phyloP scores from a whole-genome alignment of 2,797 vertebrate species.

The Macropodus opercularis region DNA sequence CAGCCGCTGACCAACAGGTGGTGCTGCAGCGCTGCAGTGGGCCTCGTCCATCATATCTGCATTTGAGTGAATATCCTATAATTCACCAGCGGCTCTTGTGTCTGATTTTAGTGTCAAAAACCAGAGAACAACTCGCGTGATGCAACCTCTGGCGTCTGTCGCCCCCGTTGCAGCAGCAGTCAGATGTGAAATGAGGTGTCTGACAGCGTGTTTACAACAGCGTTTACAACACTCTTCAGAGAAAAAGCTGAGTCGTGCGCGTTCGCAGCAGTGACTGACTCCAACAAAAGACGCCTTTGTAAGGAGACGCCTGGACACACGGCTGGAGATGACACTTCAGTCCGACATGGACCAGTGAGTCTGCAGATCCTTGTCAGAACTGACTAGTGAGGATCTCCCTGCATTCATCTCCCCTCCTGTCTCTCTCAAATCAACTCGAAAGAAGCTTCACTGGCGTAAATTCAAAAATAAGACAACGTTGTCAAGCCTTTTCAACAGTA shows the following conservation, averaged over 20 bases:
- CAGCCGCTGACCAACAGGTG: slow-evolving; percentile 63
- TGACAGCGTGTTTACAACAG: slow-evolving; percentile 35
- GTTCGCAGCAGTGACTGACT: slow-evolving; percentile 38
- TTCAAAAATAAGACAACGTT: slow-evolving; percentile 29
- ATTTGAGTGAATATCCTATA: slow-evolving; percentile 41
- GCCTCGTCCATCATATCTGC: slow-evolving; percentile 24
- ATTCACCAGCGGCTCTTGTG: slow-evolving; percentile 39
- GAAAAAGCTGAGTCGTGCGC: slow-evolving; percentile 36
- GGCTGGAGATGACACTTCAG: slow-evolving; percentile 56
- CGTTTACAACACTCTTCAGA: slow-evolving; percentile 33
- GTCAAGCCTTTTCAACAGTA: slow-evolving; percentile 50
- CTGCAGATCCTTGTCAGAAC: slow-evolving; percentile 59
- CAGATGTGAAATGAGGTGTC: slow-evolving; percentile 34
- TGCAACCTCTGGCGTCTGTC: slow-evolving; percentile 44
- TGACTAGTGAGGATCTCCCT: slow-evolving; percentile 52
- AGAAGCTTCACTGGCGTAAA: slow-evolving; percentile 42
- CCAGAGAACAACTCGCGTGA: slow-evolving; percentile 24
- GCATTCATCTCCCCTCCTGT: slow-evolving; percentile 33
- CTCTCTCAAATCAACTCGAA: slow-evolving; percentile 62
- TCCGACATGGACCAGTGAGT: slow-evolving; percentile 56
- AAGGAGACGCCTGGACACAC: slow-evolving; percentile 63
- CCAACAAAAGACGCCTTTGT: slow-evolving; percentile 57
- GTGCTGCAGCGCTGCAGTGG: slow-evolving; percentile 43
- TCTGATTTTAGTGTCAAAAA: slow-evolving; percentile 45
- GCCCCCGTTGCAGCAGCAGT: slow-evolving; percentile 7